Percentiles rank a stretch among this genome's conserved stretches.
These are phyloP conservation scores for Artibeus jamaicensis DNA, from an alignment of 2,797 vertebrate species.

Conservation along the genomic window DNA sequence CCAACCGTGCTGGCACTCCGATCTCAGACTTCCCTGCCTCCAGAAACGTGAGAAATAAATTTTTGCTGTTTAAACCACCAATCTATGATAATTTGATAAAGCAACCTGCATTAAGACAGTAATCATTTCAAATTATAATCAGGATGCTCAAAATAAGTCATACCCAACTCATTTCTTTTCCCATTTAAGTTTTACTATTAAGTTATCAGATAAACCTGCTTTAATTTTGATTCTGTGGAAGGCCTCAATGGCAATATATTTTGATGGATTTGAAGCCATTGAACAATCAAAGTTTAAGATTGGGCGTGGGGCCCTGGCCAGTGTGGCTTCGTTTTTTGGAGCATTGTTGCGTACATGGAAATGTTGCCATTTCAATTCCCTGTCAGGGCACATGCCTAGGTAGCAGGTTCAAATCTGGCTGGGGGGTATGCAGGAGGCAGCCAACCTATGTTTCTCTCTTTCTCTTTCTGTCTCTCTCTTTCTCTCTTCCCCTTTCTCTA, in stretches of 20 bases:
- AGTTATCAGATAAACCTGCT: background rate
- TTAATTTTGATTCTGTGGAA: background rate
- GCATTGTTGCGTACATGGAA: background rate
- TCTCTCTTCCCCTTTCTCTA: background rate
- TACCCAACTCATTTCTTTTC: background rate
- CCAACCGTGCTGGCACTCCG: background rate
- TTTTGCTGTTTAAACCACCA: background rate
- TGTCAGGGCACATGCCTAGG: background rate
- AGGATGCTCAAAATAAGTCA: conserved; percentile 27
- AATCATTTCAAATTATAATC: background rate
- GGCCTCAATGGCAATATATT: background rate
- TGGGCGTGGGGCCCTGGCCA: background rate
- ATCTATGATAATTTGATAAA: background rate
- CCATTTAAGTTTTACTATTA: background rate
- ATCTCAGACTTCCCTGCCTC: background rate
- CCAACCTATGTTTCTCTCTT: background rate
- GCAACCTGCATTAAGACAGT: background rate
- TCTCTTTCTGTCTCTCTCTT: no score
- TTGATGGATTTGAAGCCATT: conserved; percentile 20
- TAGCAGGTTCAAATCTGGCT: no score
- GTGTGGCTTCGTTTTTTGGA: background rate
- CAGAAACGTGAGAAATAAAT: background rate
- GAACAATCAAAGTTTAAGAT: conserved; percentile 14
- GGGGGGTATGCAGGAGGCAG: background rate
- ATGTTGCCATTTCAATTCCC: background rate